phyloP scores from a whole-genome alignment of 2,113 vertebrate species.

The Austrofundulus limnaeus region DNA sequence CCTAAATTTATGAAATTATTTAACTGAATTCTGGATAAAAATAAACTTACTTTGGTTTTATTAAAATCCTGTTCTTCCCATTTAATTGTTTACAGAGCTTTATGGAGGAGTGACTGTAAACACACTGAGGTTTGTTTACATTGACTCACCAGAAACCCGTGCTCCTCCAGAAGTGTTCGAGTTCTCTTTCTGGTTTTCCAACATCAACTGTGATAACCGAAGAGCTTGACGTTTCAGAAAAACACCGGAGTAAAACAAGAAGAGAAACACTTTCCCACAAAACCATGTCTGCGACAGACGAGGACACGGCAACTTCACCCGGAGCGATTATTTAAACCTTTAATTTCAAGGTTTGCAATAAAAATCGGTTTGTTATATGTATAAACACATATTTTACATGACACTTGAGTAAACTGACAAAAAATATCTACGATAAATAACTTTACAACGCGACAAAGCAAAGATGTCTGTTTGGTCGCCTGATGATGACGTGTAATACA shows the following conservation, averaged over 20 bases:
- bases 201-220: constrained; percentile 60
- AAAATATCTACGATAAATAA: background rate
- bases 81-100: background rate
- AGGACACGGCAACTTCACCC: background rate
- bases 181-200: constrained; percentile 32
- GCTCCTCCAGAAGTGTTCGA: constrained; percentile 81
- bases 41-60: too few species aligned
- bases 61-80: too few species aligned
- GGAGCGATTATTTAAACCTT: background rate
- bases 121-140: accelerated
- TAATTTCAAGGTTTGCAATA: background rate
- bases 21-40: too few species aligned
- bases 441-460: background rate
- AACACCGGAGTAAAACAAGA: constrained; percentile 9
- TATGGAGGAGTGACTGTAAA: background rate
- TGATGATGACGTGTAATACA: constrained; percentile 42
- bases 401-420: accelerated
- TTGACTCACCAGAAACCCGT: constrained; percentile 80
- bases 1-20: too few species aligned
- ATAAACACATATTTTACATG: background rate
- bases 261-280: constrained; percentile 9
- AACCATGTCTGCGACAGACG: constrained; percentile 16
- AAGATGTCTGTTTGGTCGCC: constrained; percentile 1
- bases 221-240: background rate
- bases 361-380: background rate